These are phyloP conservation scores for Ephydatia muelleri DNA, from an alignment of 37 sponge, comb jelly and placozoan genomes.

Conservation along the genomic window DNA sequence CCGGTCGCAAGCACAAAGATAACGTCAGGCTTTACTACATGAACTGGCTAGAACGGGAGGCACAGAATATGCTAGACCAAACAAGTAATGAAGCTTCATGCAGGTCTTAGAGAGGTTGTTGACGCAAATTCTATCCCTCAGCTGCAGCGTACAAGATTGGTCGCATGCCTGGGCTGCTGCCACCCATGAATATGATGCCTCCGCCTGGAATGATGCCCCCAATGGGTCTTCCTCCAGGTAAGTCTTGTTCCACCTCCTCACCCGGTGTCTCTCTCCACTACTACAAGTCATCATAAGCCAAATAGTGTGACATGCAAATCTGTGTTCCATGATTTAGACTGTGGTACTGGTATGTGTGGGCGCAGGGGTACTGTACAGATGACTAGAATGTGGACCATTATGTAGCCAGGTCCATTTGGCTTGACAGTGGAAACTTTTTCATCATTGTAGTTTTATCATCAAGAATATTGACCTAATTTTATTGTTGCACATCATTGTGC, in stretches of 20 bases:
- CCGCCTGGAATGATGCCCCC: constrained; percentile 53
- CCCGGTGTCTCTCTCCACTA: too few relatives aligned
- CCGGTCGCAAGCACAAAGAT: constrained; percentile 96
- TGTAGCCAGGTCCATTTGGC: too few relatives aligned
- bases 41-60: constrained; percentile 95
- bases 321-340: too few relatives aligned
- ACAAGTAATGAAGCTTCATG: constrained; percentile 26
- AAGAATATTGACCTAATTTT: too few relatives aligned
- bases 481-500: too few relatives aligned
- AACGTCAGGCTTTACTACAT: constrained; percentile 92
- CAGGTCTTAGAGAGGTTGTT: background rate
- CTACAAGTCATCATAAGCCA: too few relatives aligned
- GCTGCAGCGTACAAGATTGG: constrained; percentile 12
- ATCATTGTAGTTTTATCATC: too few relatives aligned
- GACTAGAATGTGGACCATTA: too few relatives aligned
- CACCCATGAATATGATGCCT: constrained; percentile 43
- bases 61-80: constrained; percentile 87
- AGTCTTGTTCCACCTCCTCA: background rate
- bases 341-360: too few relatives aligned
- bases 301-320: too few relatives aligned
- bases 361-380: too few relatives aligned
- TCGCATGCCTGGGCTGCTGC: background rate
- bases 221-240: constrained; percentile 4
- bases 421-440: too few relatives aligned
- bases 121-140: background rate